These are phyloP conservation scores for Synodontis membranacea DNA, from an alignment of 2,113 vertebrate genomes.

Conservation along the genomic window DNA sequence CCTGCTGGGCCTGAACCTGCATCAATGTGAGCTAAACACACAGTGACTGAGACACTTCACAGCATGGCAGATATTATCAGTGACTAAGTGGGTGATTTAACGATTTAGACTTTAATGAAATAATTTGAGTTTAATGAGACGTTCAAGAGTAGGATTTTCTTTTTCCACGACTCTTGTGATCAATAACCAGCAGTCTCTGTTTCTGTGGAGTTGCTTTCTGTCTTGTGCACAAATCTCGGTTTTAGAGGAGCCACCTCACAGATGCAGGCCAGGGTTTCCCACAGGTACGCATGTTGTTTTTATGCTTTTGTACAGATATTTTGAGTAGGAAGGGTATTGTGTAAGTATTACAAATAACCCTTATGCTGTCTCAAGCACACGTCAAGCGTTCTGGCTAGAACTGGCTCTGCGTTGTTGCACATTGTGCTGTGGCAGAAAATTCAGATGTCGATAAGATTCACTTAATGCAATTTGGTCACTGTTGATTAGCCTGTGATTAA, in stretches of 20 bases:
- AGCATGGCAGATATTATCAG: neutral
- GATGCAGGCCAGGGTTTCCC: neutral
- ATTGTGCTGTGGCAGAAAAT: neutral
- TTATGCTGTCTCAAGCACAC: neutral
- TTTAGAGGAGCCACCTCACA: neutral
- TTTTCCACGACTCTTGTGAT: neutral
- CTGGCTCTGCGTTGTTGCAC: neutral
- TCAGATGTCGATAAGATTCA: neutral
- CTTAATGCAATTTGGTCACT: neutral
- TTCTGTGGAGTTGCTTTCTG: neutral
- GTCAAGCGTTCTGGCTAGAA: neutral
- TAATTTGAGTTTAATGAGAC: conserved; percentile 17
- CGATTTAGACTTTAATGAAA: neutral
- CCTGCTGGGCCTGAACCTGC: neutral
- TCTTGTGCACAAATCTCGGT: neutral
- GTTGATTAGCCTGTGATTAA: too few relatives aligned
- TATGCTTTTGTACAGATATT: neutral
- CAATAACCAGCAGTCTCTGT: neutral
- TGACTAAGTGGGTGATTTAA: conserved; percentile 8
- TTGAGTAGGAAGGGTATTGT: neutral
- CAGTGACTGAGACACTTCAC: neutral
- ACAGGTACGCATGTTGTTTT: neutral
- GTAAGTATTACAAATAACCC: neutral
- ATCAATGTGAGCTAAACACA: neutral
- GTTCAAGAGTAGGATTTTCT: conserved; percentile 1